These are phyloP conservation scores for Callaeas wilsoni DNA, from an alignment of 2,113 vertebrate genomes.

Conservation along the genomic window DNA sequence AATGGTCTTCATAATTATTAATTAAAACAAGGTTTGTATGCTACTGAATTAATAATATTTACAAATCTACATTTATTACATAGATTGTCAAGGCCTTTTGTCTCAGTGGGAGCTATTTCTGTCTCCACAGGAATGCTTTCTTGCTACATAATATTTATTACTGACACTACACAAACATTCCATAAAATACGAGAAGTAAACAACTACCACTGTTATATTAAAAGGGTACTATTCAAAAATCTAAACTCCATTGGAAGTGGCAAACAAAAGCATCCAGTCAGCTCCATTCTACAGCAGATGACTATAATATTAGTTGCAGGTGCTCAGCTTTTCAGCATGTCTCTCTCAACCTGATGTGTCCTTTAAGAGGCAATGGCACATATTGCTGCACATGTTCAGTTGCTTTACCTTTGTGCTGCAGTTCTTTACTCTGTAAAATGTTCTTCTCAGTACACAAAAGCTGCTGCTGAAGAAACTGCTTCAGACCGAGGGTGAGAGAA, in stretches of 20 bases:
- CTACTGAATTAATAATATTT: not conserved
- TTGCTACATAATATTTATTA: not conserved
- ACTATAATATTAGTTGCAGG: conserved; percentile 28
- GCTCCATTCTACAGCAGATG: not conserved
- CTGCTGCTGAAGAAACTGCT: conserved; percentile 46
- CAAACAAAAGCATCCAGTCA: conserved; percentile 16
- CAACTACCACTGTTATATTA: not conserved
- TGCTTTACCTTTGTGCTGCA: conserved; percentile 60
- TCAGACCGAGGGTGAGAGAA: not conserved
- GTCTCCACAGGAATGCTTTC: not conserved
- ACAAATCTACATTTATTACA: not conserved
- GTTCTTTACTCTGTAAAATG: conserved; percentile 30
- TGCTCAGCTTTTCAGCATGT: conserved; percentile 21
- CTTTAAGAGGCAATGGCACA: conserved; percentile 26
- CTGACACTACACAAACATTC: not conserved
- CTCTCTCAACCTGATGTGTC: not conserved
- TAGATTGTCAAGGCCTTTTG: not conserved
- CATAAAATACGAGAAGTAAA: not conserved
- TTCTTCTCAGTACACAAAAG: conserved; percentile 50
- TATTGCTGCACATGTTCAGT: not conserved
- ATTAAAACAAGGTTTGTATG: not conserved
- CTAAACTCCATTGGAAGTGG: not conserved
- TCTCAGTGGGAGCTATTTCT: not conserved
- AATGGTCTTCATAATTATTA: not conserved
- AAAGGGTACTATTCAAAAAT: not conserved